phyloP scores from a whole-genome alignment of 2,113 vertebrate genomes.

The Laterallus jamaicensis region DNA sequence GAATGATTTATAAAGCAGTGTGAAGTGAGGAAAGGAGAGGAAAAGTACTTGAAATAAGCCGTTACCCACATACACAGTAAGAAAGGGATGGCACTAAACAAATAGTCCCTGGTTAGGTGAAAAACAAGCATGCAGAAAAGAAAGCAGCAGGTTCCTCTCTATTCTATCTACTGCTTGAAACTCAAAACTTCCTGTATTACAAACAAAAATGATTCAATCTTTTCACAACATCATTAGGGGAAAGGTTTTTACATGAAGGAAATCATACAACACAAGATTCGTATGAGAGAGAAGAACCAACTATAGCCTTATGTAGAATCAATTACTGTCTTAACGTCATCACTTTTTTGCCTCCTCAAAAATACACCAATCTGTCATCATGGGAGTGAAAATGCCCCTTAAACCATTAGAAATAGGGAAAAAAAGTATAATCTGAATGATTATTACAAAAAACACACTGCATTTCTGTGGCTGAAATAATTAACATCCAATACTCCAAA shows the following conservation, averaged over 20 bases:
- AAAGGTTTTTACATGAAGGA: background rate
- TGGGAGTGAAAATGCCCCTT: background rate
- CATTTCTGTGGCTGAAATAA: background rate
- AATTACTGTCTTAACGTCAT: background rate
- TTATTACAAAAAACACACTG: background rate
- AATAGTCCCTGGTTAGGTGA: background rate
- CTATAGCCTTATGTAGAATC: background rate
- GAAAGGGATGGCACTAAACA: background rate
- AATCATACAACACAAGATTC: background rate
- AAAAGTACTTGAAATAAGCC: background rate
- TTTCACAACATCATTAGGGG: background rate
- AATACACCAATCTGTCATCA: background rate
- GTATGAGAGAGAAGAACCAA: background rate
- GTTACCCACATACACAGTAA: background rate
- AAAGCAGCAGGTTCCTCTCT: background rate
- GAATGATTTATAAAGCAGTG: background rate
- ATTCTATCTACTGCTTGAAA: background rate
- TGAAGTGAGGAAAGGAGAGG: background rate
- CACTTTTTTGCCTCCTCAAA: background rate
- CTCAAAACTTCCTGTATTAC: background rate
- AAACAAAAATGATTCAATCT: background rate
- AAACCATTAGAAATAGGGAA: background rate
- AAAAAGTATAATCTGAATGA: background rate
- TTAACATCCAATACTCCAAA: background rate
- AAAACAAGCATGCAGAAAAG: background rate